Conservation (phyloP, 1,140 invertebrate genomes). For the Zophobas atratus region DNA sequence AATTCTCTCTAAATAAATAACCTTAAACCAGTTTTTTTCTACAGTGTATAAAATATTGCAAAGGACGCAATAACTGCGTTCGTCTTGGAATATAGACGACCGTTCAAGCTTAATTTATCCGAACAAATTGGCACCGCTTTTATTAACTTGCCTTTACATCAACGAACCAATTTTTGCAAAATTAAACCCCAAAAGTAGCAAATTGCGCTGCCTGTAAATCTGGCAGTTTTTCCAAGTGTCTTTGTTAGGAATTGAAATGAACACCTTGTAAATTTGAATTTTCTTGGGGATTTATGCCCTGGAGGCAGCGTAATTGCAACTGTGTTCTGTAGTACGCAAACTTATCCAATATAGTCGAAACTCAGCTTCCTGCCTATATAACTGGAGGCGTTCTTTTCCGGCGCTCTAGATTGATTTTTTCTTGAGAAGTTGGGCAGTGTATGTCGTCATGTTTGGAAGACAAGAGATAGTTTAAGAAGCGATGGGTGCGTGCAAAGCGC, state of each 20-base stretch:
- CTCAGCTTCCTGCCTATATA: background rate
- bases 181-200: background rate
- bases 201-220: background rate
- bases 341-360: background rate
- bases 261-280: slow-evolving; percentile 26
- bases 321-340: slow-evolving; percentile 5
- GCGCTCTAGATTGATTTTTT: slow-evolving; percentile 25
- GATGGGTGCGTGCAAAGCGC: slow-evolving; percentile 44
- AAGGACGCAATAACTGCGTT: no score
- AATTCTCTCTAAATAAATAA: no score
- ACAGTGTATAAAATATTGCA: no score
- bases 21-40: no score
- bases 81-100: no score
- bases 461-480: slow-evolving; percentile 41
- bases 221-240: background rate
- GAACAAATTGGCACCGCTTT: no score
- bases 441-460: slow-evolving; percentile 1
- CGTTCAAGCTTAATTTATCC: no score
- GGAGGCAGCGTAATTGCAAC: slow-evolving; percentile 8
- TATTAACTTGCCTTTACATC: no score
- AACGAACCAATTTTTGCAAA: no score
- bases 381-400: background rate
- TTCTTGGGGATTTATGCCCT: slow-evolving; percentile 10
- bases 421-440: background rate
- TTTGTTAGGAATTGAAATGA: slow-evolving; percentile 3